Evolutionary conservation across 2,888 invertebrate species (phyloP), one percentile per base, ranked within the genome.

Genomic region (Spodoptera littoralis): DNA sequence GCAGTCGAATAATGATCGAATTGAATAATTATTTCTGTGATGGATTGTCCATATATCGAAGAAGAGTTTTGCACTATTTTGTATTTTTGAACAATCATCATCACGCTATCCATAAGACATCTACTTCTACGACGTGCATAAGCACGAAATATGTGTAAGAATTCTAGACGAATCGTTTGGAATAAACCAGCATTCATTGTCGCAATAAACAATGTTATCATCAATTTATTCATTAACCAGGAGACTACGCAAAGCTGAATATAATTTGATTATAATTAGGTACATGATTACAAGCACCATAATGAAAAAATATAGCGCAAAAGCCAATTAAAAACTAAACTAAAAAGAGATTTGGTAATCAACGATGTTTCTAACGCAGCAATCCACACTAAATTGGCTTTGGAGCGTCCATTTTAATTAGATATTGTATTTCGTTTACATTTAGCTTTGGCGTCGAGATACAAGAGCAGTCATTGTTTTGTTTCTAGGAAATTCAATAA

Each of bases 401-500:
- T 18, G 51, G 52, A 3, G 18, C 13, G 11, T 27, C 13, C 5
- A 57, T 56, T 66, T 24, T 46, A 53, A 50, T 66, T 53, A 53
- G 12, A 48, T 11, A 54, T 58, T 12, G 54, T 65, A 43, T 30
- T 60, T 43, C 9, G 48, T 53, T 53, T 54, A 41, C 53, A 53
- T 53, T 53, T 30, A 8, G 18, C 36, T 9, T 18, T 11, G n/a
- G 48, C 27, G 60, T 24, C 30, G 54, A 44, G 41, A 43, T 52
- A 18, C 30, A 45, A n/a, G 42, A 0, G 6, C 4, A 1, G 42
- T 49, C 50, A 64, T 67, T 76, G 73, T 76, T 76, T 73, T 70
- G 61, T 70, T 78, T 70, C 58, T 18, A 63, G 58, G 46, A 68
- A 79, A 76, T 77, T 77, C 70, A 76, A 79, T 77, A 73, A 77